A percentile compares a stretch with the other conserved stretches of the same genome.
phyloP scores from a whole-genome alignment of 2,113 vertebrate species.

The Pteruthius melanotis region DNA sequence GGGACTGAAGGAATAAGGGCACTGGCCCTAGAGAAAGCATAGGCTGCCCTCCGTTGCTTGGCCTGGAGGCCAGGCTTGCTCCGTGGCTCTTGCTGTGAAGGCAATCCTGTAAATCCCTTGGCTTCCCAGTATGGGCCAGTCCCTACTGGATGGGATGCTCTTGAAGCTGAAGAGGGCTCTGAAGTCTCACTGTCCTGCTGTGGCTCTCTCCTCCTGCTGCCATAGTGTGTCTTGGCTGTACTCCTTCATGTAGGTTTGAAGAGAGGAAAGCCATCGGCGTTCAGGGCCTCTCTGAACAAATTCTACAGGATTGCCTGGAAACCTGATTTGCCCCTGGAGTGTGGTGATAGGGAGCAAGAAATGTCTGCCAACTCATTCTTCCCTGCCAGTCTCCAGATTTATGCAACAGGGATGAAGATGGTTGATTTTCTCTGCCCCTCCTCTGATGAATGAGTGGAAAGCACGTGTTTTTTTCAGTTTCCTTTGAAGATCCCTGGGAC shows the following conservation, averaged over 20 bases:
- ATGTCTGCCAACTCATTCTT: neutral
- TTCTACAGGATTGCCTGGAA: neutral
- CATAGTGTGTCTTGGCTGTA: neutral
- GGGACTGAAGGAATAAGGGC: neutral
- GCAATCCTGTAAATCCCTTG: neutral
- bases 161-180: neutral
- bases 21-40: neutral
- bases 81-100: too few relatives aligned
- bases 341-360: neutral
- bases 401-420: neutral
- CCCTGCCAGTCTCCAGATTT: neutral
- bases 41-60: fast-evolving
- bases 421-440: neutral
- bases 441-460: neutral
- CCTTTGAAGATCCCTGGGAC: neutral
- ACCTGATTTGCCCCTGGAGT: neutral
- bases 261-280: neutral
- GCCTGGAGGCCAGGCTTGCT: neutral
- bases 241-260: neutral
- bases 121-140: neutral
- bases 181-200: neutral
- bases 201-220: neutral
- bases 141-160: neutral
- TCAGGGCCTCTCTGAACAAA: neutral
- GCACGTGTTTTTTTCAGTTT: neutral